Percentiles rank a stretch among this genome's conserved stretches.
phyloP scores from a whole-genome alignment of 2,797 vertebrate species.

The Rhodeus uyekii region DNA sequence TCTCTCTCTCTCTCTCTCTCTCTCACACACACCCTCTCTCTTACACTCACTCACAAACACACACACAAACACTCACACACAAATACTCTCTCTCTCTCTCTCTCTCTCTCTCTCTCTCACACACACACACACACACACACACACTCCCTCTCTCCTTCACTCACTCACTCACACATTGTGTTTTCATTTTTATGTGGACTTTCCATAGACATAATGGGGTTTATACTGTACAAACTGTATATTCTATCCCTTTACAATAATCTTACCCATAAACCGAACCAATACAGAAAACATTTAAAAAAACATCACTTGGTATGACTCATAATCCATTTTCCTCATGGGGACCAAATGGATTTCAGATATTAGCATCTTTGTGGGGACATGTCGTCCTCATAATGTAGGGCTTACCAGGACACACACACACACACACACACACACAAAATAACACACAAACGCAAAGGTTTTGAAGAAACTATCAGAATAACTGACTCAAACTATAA shows the following conservation, averaged over 20 bases:
- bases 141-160: too few species aligned
- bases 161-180: too few species aligned
- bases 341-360: background rate
- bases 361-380: background rate
- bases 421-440: background rate
- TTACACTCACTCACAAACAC: too few species aligned
- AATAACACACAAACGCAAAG: background rate
- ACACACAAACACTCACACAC: too few species aligned
- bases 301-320: background rate
- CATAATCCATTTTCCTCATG: background rate
- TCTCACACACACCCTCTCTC: too few species aligned
- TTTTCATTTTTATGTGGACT: too few species aligned
- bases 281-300: background rate
- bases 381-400: background rate
- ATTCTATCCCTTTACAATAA: background rate
- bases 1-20: too few species aligned
- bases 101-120: too few species aligned
- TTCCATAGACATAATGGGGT: too few species aligned
- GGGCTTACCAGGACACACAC: background rate
- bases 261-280: too few species aligned
- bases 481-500: background rate
- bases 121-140: too few species aligned
- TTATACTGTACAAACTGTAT: background rate
- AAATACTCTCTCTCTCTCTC: too few species aligned
- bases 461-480: background rate